Percentiles rank a stretch among this genome's conserved stretches.
These are phyloP conservation scores for Tetrao urogallus DNA, from an alignment of 2,113 vertebrate species.

Conservation along the genomic window DNA sequence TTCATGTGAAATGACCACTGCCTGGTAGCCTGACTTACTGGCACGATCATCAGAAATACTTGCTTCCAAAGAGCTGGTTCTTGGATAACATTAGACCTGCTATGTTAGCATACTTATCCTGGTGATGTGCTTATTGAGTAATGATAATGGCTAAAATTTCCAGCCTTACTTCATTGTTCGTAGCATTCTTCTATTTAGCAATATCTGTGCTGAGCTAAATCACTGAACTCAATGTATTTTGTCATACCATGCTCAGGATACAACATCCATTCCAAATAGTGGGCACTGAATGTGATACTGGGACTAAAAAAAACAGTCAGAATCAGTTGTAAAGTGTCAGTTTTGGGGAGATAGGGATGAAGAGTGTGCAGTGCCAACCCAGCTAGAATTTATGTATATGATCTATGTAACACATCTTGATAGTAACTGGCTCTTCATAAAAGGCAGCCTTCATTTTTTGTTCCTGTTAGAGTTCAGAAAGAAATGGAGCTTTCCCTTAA, in stretches of 20 bases:
- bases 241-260: neutral
- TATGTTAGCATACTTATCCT: neutral
- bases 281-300: neutral
- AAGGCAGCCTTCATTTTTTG: neutral
- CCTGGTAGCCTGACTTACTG: neutral
- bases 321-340: neutral
- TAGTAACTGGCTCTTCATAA: neutral
- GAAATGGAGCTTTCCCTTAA: neutral
- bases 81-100: neutral
- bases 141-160: neutral
- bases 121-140: neutral
- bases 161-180: neutral
- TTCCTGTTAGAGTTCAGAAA: neutral
- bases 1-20: neutral
- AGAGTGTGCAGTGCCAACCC: neutral
- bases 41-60: neutral
- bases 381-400: neutral
- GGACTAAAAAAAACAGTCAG: neutral
- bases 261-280: neutral
- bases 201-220: neutral
- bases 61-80: neutral
- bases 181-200: neutral
- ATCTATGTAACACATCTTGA: neutral
- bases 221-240: accelerated
- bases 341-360: neutral